A percentile compares a stretch with the other conserved stretches of the same genome.
phyloP scores from a whole-genome alignment of 2,888 invertebrate genomes.

The Trachelus iudaicus region DNA sequence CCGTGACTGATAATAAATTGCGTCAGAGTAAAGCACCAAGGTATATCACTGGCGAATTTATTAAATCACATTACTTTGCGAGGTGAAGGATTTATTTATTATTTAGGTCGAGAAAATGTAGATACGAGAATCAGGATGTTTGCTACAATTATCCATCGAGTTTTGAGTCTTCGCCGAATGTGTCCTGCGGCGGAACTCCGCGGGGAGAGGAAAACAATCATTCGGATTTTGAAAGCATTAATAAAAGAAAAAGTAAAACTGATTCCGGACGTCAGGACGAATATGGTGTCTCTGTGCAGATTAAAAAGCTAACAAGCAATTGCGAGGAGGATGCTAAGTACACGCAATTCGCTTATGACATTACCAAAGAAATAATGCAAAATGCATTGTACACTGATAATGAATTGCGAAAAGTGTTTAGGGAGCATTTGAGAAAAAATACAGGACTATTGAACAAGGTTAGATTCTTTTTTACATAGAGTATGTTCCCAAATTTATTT shows the following conservation, averaged over 20 bases:
- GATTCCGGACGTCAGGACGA: neutral
- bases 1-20: neutral
- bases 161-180: slow-evolving; percentile 29
- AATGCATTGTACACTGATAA: slow-evolving; percentile 68
- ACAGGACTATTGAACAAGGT: slow-evolving; percentile 66
- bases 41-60: neutral
- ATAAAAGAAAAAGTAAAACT: neutral
- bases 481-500: no score
- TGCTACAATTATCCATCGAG: slow-evolving; percentile 14
- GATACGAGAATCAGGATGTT: slow-evolving; percentile 11
- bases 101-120: slow-evolving; percentile 8
- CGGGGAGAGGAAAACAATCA: neutral
- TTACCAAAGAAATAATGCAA: slow-evolving; percentile 70
- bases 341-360: slow-evolving; percentile 64
- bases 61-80: neutral
- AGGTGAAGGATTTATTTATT: neutral
- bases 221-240: neutral
- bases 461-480: slow-evolving; percentile 22
- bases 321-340: slow-evolving; percentile 55
- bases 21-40: neutral
- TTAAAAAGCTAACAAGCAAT: slow-evolving; percentile 11
- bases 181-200: slow-evolving; percentile 20
- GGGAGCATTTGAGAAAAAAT: slow-evolving; percentile 68
- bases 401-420: slow-evolving; percentile 68
- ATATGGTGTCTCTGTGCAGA: neutral